phyloP scores from a whole-genome alignment of 2,113 vertebrate species.

The Cercocebus atys region DNA sequence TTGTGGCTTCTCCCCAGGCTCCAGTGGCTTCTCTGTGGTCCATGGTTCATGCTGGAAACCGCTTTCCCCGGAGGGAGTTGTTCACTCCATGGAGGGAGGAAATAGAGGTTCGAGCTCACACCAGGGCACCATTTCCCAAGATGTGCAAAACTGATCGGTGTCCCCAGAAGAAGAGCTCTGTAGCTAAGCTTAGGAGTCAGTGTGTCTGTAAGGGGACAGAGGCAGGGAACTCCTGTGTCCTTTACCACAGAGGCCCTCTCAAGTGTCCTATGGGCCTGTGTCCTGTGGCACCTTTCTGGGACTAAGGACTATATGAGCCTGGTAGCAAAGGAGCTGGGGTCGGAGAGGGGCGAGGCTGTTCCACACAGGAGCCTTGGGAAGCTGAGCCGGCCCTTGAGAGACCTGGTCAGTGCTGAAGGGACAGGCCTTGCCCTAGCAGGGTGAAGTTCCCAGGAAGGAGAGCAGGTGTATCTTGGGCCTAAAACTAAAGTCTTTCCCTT shows the following conservation, averaged over 20 bases:
- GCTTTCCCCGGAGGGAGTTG: neutral
- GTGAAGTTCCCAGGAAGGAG: neutral
- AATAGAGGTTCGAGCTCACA: neutral
- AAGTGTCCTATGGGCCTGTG: neutral
- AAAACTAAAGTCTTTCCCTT: neutral
- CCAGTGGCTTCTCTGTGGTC: neutral
- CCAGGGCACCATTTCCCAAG: neutral
- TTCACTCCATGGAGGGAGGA: neutral
- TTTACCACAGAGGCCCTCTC: neutral
- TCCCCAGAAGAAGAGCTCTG: neutral
- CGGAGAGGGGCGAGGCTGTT: neutral
- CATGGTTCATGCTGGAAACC: neutral
- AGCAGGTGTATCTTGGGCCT: neutral
- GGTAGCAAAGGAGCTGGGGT: neutral
- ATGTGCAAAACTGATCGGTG: neutral
- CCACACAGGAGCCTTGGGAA: neutral
- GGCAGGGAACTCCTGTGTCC: accelerated
- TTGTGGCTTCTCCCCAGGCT: neutral
- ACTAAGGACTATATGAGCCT: neutral
- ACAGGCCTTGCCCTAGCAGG: neutral
- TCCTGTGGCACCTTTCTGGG: neutral
- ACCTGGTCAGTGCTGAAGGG: neutral
- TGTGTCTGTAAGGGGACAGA: neutral
- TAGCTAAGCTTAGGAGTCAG: neutral
- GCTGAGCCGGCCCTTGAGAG: neutral